A percentile compares a stretch with the other conserved stretches of the same genome.
Evolutionary conservation across 2,888 invertebrate genomes (phyloP).

Genomic region (Spodoptera littoralis): DNA sequence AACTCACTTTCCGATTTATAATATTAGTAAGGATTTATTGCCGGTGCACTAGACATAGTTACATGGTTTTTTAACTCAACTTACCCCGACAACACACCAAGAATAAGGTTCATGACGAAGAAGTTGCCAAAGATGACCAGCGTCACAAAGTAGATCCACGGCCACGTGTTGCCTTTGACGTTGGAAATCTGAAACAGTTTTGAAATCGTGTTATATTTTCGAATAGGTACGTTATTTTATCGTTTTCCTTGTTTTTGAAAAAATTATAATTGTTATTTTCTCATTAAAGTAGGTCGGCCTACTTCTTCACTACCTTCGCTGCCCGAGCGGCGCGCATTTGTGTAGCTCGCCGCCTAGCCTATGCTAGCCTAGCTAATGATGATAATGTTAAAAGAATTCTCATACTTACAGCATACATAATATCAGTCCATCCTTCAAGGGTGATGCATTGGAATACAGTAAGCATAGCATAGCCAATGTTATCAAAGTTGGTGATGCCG

Average conservation of each 20-base stretch:
- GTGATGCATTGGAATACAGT: constrained; percentile 99
- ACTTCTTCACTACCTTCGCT: too few relatives aligned
- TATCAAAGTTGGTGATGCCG: constrained; percentile 99
- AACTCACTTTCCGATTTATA: too few relatives aligned
- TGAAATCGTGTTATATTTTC: neutral
- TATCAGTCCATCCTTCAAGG: constrained; percentile 99
- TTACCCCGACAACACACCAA: constrained; percentile 99
- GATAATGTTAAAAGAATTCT: too few relatives aligned
- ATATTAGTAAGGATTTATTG: too few relatives aligned
- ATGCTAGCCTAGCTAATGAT: too few relatives aligned
- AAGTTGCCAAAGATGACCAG: constrained; percentile 99
- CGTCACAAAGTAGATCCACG: constrained; percentile 99
- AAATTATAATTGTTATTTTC: too few relatives aligned
- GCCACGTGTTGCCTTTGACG: constrained; percentile 97
- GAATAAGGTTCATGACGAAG: constrained; percentile 99
- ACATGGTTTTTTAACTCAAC: constrained; percentile 63
- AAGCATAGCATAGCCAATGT: constrained; percentile 99
- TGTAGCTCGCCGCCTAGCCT: too few relatives aligned
- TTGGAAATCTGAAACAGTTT: constrained; percentile 94
- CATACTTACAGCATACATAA: constrained; percentile 96
- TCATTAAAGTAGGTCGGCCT: too few relatives aligned
- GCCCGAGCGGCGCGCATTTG: too few relatives aligned
- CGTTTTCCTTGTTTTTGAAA: too few relatives aligned
- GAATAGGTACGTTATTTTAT: too few relatives aligned
- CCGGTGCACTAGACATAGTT: too few relatives aligned